These are phyloP conservation scores for Drosophila virilis DNA, from an alignment of 1,140 invertebrate genomes.

Conservation along the genomic window DNA sequence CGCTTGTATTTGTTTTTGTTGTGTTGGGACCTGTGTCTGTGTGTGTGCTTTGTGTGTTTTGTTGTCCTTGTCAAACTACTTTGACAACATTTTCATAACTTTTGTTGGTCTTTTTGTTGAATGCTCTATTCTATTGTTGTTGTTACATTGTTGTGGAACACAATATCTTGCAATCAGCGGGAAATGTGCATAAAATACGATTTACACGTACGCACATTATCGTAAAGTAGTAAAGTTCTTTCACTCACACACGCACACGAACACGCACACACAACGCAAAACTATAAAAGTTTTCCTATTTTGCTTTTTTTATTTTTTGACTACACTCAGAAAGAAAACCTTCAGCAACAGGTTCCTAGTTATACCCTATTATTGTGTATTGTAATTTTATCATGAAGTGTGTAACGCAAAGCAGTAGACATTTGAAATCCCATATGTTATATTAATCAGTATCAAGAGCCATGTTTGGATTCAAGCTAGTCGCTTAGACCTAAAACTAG, in stretches of 20 bases:
- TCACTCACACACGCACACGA: constrained; percentile 9
- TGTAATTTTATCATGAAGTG: background rate
- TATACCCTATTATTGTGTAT: background rate
- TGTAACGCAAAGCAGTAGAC: background rate
- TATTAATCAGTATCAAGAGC: too few relatives aligned
- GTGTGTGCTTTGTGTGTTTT: constrained; percentile 20
- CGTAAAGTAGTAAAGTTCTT: constrained; percentile 71
- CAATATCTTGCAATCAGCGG: constrained; percentile 81
- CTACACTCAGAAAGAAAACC: constrained; percentile 48
- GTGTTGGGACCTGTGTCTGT: constrained; percentile 21
- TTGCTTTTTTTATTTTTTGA: background rate
- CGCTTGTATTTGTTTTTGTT: constrained; percentile 19
- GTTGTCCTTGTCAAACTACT: constrained; percentile 15
- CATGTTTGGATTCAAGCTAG: too few relatives aligned
- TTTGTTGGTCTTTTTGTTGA: constrained; percentile 37
- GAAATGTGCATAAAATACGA: constrained; percentile 79
- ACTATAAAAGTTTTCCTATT: constrained; percentile 40
- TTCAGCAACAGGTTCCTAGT: constrained; percentile 67
- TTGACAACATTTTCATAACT: constrained; percentile 40
- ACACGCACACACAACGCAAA: constrained; percentile 25
- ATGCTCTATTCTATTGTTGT: constrained; percentile 40
- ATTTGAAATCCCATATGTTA: too few relatives aligned
- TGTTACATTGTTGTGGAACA: constrained; percentile 69
- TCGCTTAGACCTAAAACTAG: too few relatives aligned
- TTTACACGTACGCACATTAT: constrained; percentile 83